Evolutionary conservation across 2,888 invertebrate species (phyloP).

Genomic region (Drosophila meridionalis): DNA sequence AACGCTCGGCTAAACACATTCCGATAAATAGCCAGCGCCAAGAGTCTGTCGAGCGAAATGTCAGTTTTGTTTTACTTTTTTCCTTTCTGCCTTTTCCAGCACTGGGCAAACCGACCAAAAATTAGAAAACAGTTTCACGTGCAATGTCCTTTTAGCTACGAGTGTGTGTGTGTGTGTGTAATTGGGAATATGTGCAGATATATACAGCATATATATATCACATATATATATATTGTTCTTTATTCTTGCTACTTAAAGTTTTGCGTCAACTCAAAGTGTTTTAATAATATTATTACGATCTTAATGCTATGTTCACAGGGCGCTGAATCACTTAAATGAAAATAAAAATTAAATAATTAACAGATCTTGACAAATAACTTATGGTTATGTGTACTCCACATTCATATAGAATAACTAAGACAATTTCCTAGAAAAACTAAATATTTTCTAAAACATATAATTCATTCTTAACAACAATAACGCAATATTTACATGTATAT

Average conservation of each 20-base stretch:
- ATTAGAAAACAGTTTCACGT: conserved; percentile 6
- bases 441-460: too few relatives aligned
- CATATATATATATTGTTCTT: not conserved
- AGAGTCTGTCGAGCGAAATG: conserved; percentile 4
- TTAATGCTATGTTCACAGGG: too few relatives aligned
- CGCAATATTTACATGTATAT: too few relatives aligned
- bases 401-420: too few relatives aligned
- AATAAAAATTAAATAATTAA: too few relatives aligned
- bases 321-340: too few relatives aligned
- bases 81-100: not conserved
- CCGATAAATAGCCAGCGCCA: conserved; percentile 14
- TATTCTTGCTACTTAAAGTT: not conserved
- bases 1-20: conserved; percentile 15
- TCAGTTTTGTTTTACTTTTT: conserved; percentile 12
- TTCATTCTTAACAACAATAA: too few relatives aligned
- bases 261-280: not conserved
- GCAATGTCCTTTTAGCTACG: not conserved
- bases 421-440: too few relatives aligned
- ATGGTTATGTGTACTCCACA: too few relatives aligned
- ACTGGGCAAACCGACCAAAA: not conserved
- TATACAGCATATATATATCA: not conserved
- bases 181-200: not conserved
- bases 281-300: too few relatives aligned
- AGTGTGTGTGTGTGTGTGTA: too few relatives aligned
- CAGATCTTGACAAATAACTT: too few relatives aligned